Conservation (phyloP, 2,797 vertebrate genomes). For the Chelonia mydas region DNA sequence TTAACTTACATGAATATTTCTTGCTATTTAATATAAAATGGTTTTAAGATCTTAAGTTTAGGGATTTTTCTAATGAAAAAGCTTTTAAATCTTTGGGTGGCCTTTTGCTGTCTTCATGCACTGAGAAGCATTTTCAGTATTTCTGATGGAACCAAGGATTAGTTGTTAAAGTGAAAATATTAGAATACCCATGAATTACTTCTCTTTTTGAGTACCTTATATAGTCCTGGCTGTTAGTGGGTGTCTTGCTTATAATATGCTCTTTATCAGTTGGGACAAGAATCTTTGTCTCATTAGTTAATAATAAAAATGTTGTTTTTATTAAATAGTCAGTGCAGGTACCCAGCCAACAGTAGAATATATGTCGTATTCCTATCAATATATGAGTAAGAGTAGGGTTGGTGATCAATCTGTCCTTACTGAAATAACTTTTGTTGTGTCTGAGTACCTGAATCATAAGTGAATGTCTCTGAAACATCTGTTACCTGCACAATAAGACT, state of each 20-base stretch:
- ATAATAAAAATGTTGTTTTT: slow-evolving; percentile 5
- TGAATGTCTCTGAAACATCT: neutral
- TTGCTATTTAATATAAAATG: neutral
- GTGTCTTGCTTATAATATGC: neutral
- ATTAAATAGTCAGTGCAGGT: neutral
- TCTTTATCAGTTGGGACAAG: neutral
- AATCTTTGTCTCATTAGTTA: neutral
- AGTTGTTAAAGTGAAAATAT: neutral
- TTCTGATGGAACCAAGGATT: neutral
- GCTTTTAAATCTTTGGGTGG: neutral
- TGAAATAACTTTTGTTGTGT: neutral
- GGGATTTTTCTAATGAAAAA: neutral
- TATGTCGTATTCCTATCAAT: neutral
- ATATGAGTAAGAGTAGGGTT: neutral
- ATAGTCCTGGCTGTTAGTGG: neutral
- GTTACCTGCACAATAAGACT: slow-evolving; percentile 1
- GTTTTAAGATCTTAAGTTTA: neutral
- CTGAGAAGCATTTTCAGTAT: neutral
- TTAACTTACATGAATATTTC: neutral
- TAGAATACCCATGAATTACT: neutral
- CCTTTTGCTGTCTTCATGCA: neutral
- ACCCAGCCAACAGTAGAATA: neutral
- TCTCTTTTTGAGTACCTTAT: slow-evolving; percentile 2
- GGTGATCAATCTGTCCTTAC: neutral
- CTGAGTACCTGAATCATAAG: neutral